These are phyloP conservation scores for Hololepta plana DNA, from an alignment of 2,888 invertebrate genomes.

Conservation along the genomic window DNA sequence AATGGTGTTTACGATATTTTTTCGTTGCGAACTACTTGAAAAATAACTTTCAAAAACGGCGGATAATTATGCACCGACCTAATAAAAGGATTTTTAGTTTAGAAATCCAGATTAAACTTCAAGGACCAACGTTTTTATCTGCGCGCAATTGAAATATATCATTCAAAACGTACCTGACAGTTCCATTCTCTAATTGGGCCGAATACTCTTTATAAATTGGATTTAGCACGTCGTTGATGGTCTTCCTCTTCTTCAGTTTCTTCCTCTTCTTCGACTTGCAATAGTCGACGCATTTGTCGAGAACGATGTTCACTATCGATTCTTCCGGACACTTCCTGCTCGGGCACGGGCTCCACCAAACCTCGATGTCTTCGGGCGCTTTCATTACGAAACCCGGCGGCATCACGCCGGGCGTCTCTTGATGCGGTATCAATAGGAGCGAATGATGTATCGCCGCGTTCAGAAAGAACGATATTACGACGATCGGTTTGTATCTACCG, in stretches of 20 bases:
- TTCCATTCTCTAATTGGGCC: neutral
- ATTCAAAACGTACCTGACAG: slow-evolving; percentile 1
- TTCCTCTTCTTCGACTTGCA: slow-evolving; percentile 38
- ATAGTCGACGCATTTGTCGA: slow-evolving; percentile 56
- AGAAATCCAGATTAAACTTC: no score
- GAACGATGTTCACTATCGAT: slow-evolving; percentile 51
- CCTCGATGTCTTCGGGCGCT: slow-evolving; percentile 57
- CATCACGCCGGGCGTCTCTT: slow-evolving; percentile 57
- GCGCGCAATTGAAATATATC: no score
- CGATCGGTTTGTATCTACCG: slow-evolving; percentile 68
- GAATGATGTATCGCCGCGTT: slow-evolving; percentile 68
- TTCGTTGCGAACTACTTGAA: no score
- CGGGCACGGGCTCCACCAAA: slow-evolving; percentile 72
- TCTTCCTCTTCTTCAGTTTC: slow-evolving; percentile 6
- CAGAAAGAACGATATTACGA: slow-evolving; percentile 56
- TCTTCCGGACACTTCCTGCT: slow-evolving; percentile 62
- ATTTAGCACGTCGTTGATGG: neutral
- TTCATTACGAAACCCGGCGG: slow-evolving; percentile 60
- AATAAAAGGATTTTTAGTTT: no score
- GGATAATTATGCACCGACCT: no score
- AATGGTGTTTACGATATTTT: no score
- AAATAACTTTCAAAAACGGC: no score
- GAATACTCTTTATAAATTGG: neutral
- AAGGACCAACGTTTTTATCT: no score
- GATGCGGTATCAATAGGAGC: slow-evolving; percentile 59